Percentiles rank a stretch among this genome's conserved stretches.
phyloP scores from a whole-genome alignment of 2,797 vertebrate species.

The Oceanodroma leucorhoa region DNA sequence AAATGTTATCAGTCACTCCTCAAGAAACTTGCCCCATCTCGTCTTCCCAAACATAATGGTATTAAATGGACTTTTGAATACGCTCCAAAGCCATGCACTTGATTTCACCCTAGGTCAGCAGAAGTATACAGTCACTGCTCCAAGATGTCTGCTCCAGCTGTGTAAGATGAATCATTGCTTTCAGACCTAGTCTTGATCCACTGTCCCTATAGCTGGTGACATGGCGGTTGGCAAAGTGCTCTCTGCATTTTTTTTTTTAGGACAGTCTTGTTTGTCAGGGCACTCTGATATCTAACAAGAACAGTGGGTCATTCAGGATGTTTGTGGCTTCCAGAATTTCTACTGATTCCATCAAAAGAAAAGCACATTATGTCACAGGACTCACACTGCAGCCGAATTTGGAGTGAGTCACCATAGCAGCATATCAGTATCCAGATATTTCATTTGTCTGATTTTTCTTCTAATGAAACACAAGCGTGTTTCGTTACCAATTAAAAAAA shows the following conservation, averaged over 20 bases:
- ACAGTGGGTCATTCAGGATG: constrained; percentile 51
- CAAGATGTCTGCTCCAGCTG: not conserved
- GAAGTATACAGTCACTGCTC: not conserved
- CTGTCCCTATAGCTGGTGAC: not conserved
- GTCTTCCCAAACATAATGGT: constrained; percentile 1
- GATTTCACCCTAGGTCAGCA: constrained; percentile 33
- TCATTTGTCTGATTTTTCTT: not conserved
- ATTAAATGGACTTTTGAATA: constrained; percentile 23
- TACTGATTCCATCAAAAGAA: constrained; percentile 33
- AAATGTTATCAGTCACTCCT: constrained; percentile 40
- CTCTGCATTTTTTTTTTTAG: not conserved
- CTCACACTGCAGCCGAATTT: not conserved
- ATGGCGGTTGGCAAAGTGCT: not conserved
- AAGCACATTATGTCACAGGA: constrained; percentile 31
- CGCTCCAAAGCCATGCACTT: not conserved
- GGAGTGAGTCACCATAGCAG: constrained; percentile 12
- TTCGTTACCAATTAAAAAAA: not conserved
- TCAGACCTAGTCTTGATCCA: not conserved
- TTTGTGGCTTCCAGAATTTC: constrained; percentile 5
- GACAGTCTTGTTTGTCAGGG: not conserved
- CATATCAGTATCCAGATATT: not conserved
- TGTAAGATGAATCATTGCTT: not conserved
- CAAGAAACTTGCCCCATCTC: constrained; percentile 28
- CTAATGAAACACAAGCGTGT: not conserved
- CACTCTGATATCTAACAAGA: constrained; percentile 9